Conservation (phyloP, 2,113 vertebrate genomes). For the Asarcornis scutulata region DNA sequence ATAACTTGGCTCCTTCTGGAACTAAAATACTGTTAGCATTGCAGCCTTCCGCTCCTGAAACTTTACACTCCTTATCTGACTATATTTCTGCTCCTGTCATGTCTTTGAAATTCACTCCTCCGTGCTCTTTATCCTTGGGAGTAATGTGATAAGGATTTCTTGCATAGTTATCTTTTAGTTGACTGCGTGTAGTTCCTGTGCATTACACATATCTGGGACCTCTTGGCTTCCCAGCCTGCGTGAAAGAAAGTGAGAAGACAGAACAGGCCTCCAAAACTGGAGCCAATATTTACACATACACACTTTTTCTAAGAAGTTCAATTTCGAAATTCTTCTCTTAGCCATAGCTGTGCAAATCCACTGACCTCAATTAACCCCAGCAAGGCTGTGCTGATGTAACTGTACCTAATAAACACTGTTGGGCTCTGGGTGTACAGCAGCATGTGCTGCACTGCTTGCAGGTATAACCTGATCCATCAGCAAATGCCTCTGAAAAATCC, state of each 20-base stretch:
- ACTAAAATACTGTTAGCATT: neutral
- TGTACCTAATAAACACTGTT: neutral
- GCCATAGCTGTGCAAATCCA: neutral
- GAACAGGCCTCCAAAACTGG: neutral
- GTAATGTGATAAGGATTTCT: neutral
- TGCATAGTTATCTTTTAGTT: neutral
- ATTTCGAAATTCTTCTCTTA: neutral
- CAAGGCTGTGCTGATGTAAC: neutral
- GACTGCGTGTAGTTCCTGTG: neutral
- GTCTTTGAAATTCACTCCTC: neutral
- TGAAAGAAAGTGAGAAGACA: neutral
- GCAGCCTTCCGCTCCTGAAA: neutral
- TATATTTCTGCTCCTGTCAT: neutral
- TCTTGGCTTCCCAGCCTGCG: neutral
- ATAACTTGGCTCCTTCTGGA: neutral
- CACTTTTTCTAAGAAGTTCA: neutral
- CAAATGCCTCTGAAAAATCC: neutral
- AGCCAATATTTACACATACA: neutral
- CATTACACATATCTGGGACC: neutral
- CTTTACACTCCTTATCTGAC: neutral
- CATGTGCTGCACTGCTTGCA: neutral
- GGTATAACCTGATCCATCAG: neutral
- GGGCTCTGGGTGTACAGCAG: neutral
- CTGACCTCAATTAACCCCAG: neutral
- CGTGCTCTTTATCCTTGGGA: neutral